Base-by-base conservation (phyloP, 2,797 vertebrate species). In the Melanogrammus aeglefinus region DNA sequence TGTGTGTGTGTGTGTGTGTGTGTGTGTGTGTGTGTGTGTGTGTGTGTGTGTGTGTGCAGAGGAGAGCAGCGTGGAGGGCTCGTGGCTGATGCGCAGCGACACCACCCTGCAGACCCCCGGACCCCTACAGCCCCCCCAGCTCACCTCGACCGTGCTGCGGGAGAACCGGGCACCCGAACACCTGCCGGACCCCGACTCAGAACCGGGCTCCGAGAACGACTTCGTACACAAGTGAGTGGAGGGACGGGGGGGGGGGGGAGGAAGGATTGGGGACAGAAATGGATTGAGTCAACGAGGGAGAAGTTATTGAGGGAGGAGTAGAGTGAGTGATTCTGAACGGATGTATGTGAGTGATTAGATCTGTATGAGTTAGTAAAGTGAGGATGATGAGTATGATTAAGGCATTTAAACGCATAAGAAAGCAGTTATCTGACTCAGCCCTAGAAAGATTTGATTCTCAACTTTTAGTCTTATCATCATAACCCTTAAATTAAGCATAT, bases 121-220 rank as follows among this genome's bases (percentile, higher is more conserved):
- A 78, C 91, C 96, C 13, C 93, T 99, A 87, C 96, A 95, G 80
- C 87, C 98, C 2, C 98, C 98, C 51, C 98, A 98, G 90, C 96
- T 99, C 87, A 99, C 97, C 41, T 99, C 98, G 18, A 99, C 98
- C 0, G 97, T 99, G 75, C 92, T 99, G 82, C 91, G 98, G 90
- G 98, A 99, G 88, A 99, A 97, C 90, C 95, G 96, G 47, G 94
- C 97, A 35, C 95, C 96, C 24, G 97, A 99, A 86, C 98, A 98
- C 92, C 95, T 99, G 87, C 96, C 96, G 71, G 98, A 99, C 84
- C 97, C 96, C 0, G 98, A 99, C 92, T 96, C 98, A 0, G 97
- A 99, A 88, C 97, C 97, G 8, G 96, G 97, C 76, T 98, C 98
- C 35, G 98, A 99, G 86, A 96, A 97, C 36, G 98, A 99, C 92